A percentile compares a stretch with the other conserved stretches of the same genome.
Evolutionary conservation across 2,797 vertebrate species (phyloP).

Genomic region (Manis pentadactyla): DNA sequence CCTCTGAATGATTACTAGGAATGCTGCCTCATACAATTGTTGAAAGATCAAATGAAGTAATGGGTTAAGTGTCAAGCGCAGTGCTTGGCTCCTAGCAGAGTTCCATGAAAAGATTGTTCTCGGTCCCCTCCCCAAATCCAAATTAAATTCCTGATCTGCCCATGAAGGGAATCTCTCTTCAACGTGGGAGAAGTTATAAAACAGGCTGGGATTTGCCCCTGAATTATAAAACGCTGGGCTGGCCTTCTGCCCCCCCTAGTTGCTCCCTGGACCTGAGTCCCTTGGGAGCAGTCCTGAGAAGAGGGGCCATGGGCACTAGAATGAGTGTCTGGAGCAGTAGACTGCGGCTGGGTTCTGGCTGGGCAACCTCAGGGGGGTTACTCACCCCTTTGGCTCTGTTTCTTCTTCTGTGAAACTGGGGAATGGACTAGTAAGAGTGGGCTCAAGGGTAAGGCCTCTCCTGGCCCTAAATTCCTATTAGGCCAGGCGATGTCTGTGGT

Average conservation of each 20-base stretch:
- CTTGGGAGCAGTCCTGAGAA: neutral
- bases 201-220: neutral
- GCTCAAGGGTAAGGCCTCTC: neutral
- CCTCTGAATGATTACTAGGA: neutral
- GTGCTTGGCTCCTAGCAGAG: neutral
- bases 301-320: accelerated
- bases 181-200: neutral
- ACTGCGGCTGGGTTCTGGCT: neutral
- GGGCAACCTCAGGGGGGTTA: neutral
- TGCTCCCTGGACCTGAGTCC: neutral
- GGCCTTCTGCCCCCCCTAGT: no score
- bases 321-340: neutral
- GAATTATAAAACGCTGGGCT: neutral
- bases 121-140: neutral
- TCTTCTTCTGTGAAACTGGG: conserved; percentile 65
- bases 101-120: neutral
- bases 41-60: neutral
- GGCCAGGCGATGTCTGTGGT: neutral
- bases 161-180: neutral
- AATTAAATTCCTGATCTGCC: neutral
- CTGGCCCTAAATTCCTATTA: neutral
- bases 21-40: accelerated
- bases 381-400: neutral
- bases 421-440: neutral
- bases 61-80: accelerated